Evolutionary conservation across 2,888 invertebrate genomes (phyloP), one percentile per base, ranked within the genome.

Genomic region (Pristionchus arcanus): DNA sequence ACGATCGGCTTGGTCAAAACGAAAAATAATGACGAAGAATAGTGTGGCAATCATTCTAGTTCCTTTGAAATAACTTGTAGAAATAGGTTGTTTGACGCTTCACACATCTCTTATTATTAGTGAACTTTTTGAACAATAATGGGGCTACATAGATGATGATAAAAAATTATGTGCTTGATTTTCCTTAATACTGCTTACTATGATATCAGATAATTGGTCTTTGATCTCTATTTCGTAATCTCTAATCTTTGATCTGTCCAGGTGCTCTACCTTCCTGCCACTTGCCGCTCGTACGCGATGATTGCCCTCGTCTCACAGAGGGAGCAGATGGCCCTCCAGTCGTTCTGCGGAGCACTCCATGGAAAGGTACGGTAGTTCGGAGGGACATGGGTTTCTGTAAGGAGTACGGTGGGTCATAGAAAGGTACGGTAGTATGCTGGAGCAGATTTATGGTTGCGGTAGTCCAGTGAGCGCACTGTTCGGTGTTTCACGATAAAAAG

Each of bases 301-400:
- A 92, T 94, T 89, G 94, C 94, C 15, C 89, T 94, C 84, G 93
- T 94, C 7, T 90, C 92, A 74, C 93, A 92, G 34, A 90, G 92
- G 28, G 94, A 94, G 83, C 93, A 94, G 90, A 55, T 59, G 15
- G 90, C 90, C 13, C 92, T 94, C 28, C 92, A 93, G 87, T 90
- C 90, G 7, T 94, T 94, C 91, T 94, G 93, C 77, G 91, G 92
- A 83, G 91, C 92, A 0, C 91, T 94, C 55, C 91, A 91, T 71
- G 87, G 87, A 84, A 93, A 92, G 90, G 91, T 59, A 63, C 71
- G 49, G 83, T 83, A n/a, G 28, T n/a, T n/a, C n/a, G n/a, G n/a
- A n/a, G n/a, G n/a, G n/a, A n/a, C n/a, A n/a, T n/a, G 74, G 63
- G 55, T 71, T 31, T 63, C 7, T 25, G 84, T n/a, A n/a, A n/a